Conservation (phyloP, 2,888 invertebrate species). For the Ditylenchus weischeri region DNA sequence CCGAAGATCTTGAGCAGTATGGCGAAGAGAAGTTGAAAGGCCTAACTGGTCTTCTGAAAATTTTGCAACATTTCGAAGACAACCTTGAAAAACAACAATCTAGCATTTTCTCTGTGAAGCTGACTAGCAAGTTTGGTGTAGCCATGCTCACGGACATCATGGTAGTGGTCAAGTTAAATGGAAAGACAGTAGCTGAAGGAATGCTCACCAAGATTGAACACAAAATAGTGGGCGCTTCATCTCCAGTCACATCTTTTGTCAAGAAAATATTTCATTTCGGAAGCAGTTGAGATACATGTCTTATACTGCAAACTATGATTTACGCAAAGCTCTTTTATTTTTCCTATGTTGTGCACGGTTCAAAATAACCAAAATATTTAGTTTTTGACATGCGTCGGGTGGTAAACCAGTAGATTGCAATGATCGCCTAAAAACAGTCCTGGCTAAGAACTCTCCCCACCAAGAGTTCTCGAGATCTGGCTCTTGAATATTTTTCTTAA, state of each 20-base stretch:
- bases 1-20: not conserved
- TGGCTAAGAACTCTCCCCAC: too few relatives aligned
- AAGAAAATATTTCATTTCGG: slow-evolving; percentile 1
- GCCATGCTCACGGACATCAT: not conserved
- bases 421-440: too few relatives aligned
- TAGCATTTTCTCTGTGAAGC: not conserved
- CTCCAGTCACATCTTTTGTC: not conserved
- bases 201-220: not conserved
- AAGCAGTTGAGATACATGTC: too few relatives aligned
- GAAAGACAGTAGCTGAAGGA: not conserved
- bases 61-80: not conserved
- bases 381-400: too few relatives aligned
- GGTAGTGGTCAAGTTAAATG: not conserved
- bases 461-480: too few relatives aligned
- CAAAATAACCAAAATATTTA: too few relatives aligned
- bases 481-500: too few relatives aligned
- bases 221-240: not conserved
- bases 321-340: too few relatives aligned
- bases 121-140: not conserved
- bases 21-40: not conserved
- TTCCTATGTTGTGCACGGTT: too few relatives aligned
- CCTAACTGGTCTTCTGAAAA: not conserved
- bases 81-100: slow-evolving; percentile 1
- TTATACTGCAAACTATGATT: too few relatives aligned
- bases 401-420: too few relatives aligned